Conservation (phyloP, 2,113 vertebrate species). For the Oenanthe melanoleuca region DNA sequence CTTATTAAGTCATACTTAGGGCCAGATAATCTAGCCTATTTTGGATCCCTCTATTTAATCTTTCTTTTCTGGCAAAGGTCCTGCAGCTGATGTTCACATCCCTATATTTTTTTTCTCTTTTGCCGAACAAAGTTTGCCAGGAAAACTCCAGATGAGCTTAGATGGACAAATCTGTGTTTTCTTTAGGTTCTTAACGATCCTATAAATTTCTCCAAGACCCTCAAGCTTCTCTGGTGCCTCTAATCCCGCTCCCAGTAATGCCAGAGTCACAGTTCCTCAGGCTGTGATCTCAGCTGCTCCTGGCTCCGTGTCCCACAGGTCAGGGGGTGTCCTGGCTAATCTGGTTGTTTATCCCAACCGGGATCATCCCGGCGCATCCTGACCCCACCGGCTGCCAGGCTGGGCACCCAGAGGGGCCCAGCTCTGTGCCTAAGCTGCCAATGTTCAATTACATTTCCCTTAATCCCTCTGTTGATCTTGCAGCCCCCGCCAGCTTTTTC, state of each 20-base stretch:
- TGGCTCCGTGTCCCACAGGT: not conserved
- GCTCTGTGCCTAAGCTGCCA: not conserved
- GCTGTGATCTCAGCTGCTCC: slow-evolving; percentile 25
- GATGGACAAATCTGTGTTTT: fast-evolving
- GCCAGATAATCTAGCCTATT: slow-evolving; percentile 70
- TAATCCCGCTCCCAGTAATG: not conserved
- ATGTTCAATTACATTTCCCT: slow-evolving; percentile 61
- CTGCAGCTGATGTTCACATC: not conserved
- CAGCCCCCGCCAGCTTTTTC: slow-evolving; percentile 33
- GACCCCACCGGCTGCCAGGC: not conserved
- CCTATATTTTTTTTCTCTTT: not conserved
- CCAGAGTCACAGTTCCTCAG: not conserved
- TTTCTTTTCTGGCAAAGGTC: slow-evolving; percentile 56
- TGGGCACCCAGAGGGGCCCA: fast-evolving
- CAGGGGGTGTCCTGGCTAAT: slow-evolving; percentile 51
- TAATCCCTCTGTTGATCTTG: slow-evolving; percentile 57
- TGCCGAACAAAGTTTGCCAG: not conserved
- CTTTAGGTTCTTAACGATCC: not conserved
- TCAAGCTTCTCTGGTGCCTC: not conserved
- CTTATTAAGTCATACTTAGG: slow-evolving; percentile 60
- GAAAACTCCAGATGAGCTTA: not conserved
- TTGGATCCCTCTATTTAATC: slow-evolving; percentile 63
- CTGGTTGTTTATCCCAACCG: slow-evolving; percentile 46
- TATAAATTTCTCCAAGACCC: not conserved
- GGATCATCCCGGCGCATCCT: not conserved